Evolutionary conservation across 30 jellyfish, hydroid and myxozoan genomes (phyloP), one percentile per base, ranked within the genome.

Genomic region (Hydractinia symbiolongicarpus): DNA sequence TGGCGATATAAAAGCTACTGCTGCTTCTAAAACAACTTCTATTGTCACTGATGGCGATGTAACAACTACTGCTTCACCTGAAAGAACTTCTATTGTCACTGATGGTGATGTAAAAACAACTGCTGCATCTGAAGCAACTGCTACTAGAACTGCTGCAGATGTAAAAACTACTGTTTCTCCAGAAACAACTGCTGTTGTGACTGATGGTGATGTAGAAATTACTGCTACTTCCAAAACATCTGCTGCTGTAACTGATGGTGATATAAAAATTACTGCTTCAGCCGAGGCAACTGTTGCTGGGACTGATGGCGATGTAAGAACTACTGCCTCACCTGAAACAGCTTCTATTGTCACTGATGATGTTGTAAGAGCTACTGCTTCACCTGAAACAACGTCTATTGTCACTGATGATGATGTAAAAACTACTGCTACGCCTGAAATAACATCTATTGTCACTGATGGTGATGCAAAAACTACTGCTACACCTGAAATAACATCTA

Each of bases 61-160:
- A 58, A 16, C 1, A 16, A 16, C 15, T 11, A 3, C 19, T 58
- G n/a, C 2, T 3, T 58, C 2, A 1, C 2, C 69, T 58, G 69
- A 58, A 58, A 16, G 3, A 58, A 13, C 69, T 58, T 1, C 15
- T 11, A 3, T 3, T 58, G 19, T 16, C 0, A 16, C 19, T 58
- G 69, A 13, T 58, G 3, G 19, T 1, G 15, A 13, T 13, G 69
- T 16, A 11, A 49, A 15, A 15, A 20, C 78, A 68, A 68, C 78
- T 68, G 51, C 78, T 68, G 0, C 78, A 68, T 2, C 72, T 30
- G 53, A 68, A 68, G 3, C 78, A 11, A 68, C 69, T 58, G 69
- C 69, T 58, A 58, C 69, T 58, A 3, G n/a, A n/a, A n/a, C 69
- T 58, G 69, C 19, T n/a, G 44, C 2, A 2, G 44, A 30, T 30